Evolutionary conservation across 1,140 invertebrate species (phyloP).

Genomic region (Caenorhabditis tropicalis): DNA sequence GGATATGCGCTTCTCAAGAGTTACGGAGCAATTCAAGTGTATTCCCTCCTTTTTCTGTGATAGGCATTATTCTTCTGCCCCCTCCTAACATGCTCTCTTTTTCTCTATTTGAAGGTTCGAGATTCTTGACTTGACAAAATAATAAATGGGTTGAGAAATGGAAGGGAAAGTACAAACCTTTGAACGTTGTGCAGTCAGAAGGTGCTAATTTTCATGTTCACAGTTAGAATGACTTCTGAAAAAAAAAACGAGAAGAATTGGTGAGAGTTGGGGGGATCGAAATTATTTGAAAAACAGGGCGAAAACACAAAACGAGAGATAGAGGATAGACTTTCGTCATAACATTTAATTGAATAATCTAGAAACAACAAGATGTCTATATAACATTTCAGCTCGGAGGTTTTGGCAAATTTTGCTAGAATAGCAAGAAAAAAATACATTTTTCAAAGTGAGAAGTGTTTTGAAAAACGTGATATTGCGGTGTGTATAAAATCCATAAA

Average conservation of each 20-base stretch:
- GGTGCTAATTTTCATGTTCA: constrained; percentile 26
- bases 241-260: background rate
- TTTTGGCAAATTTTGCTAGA: background rate
- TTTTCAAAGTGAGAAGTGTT: no score
- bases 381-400: background rate
- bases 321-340: constrained; percentile 24
- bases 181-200: background rate
- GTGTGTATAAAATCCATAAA: background rate
- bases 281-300: background rate
- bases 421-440: background rate
- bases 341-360: constrained; percentile 33
- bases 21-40: constrained; percentile 31
- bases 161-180: background rate
- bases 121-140: constrained; percentile 3
- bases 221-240: background rate
- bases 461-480: no score
- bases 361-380: constrained; percentile 14
- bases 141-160: background rate
- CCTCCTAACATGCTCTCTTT: background rate
- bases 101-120: background rate
- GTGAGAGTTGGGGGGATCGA: no score
- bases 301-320: background rate
- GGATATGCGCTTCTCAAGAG: constrained; percentile 39
- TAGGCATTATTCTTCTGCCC: constrained; percentile 27
- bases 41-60: constrained; percentile 20